Evolutionary conservation across 2,113 vertebrate genomes (phyloP).

Genomic region (Oostethus manadensis): DNA sequence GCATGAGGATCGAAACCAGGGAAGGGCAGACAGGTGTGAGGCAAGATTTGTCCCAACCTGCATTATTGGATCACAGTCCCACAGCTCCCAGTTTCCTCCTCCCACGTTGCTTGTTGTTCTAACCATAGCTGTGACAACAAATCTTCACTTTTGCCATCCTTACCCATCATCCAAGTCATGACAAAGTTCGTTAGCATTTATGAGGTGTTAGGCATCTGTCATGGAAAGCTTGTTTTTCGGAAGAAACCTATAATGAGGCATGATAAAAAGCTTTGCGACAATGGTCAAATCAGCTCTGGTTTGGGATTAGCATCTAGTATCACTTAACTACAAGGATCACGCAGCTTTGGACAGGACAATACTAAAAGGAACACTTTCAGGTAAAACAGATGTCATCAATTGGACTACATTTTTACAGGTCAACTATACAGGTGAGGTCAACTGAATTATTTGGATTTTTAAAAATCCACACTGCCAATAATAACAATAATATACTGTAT

Average conservation of each 20-base stretch:
- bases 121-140: constrained; percentile 67
- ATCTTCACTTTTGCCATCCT: constrained; percentile 62
- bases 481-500: constrained; percentile 15
- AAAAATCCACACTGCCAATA: constrained; percentile 59
- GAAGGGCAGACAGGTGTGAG: constrained; percentile 65
- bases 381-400: constrained; percentile 37
- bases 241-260: constrained; percentile 16
- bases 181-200: constrained; percentile 32
- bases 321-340: constrained; percentile 30
- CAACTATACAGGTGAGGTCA: constrained; percentile 68
- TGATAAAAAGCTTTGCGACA: constrained; percentile 31
- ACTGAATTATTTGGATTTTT: constrained; percentile 52
- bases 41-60: constrained; percentile 72
- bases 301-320: constrained; percentile 22
- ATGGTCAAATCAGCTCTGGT: constrained; percentile 13
- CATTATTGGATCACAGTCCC: constrained; percentile 55
- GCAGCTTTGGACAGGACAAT: constrained; percentile 25
- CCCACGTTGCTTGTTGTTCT: constrained; percentile 66
- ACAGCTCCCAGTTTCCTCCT: constrained; percentile 55
- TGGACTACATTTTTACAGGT: constrained; percentile 25
- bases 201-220: constrained; percentile 23
- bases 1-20: constrained; percentile 47
- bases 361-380: constrained; percentile 34
- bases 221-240: constrained; percentile 17
- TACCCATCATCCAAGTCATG: constrained; percentile 44